Base-by-base conservation (phyloP, 2,888 invertebrate species). In the Muschampia plurimacula region DNA sequence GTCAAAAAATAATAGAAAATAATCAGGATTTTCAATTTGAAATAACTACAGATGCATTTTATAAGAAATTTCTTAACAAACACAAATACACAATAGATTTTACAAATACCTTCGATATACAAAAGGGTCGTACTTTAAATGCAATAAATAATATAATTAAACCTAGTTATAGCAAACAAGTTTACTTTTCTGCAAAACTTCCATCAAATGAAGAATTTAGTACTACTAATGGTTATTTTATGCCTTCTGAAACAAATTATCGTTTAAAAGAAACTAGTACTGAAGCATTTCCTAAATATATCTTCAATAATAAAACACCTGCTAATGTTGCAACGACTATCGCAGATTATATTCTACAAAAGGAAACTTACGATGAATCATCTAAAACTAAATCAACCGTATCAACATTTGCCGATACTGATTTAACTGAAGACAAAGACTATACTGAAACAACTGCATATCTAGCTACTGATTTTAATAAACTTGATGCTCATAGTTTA, bases 401-500 rank as follows among this genome's bases (percentile, higher is more conserved):
- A 2, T n/a, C 67, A 62, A 67, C 49, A 15, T 72, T 55, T 55
- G 0, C 63, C 4, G 67, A 72, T 13, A 6, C n/a, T 9, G 55
- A 72, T 63, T 72, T 67, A 44, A 44, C 32, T 15, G 52, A 72
- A 41, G 64, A 71, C 67, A 5, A 75, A 64, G 67, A 74, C 12
- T 68, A 69, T 67, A 22, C 39, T 15, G 72, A 74, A 28, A 74
- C 71, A 6, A 76, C 52, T 60, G 55, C 13, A 60, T 36, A 46
- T 13, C 2, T 60, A 12, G 36, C 15, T 32, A 60, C 76, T 44
- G 69, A 77, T 59, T 75, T 80, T 65, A 67, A 75, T 22, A 15
- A 44, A 15, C 68, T 74, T 62, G 75, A 81, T 72, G 69, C 73
- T 52, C 76, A 78, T 28, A 77, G 75, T 13, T 66, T 77, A 62